phyloP scores from a whole-genome alignment of 2,113 vertebrate genomes.

The Raphicerus campestris region DNA sequence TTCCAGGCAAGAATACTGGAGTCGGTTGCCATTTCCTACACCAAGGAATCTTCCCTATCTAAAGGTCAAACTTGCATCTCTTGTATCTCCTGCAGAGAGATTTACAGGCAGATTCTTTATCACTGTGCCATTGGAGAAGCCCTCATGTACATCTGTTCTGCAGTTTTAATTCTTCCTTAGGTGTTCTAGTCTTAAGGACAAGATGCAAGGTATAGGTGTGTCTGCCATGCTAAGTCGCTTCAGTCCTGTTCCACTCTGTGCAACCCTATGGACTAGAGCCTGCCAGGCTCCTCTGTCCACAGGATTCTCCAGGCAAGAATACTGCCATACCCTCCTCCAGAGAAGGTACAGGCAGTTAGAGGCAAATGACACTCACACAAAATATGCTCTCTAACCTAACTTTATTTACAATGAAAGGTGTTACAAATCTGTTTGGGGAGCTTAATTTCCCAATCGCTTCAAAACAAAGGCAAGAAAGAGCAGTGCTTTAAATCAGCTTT shows the following conservation, averaged over 20 bases:
- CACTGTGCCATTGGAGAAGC: background rate
- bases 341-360: background rate
- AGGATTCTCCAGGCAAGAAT: background rate
- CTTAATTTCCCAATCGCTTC: background rate
- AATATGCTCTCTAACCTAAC: background rate
- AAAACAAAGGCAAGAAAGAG: background rate
- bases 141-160: background rate
- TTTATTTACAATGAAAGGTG: background rate
- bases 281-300: background rate
- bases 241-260: background rate
- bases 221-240: background rate
- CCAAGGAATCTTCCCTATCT: background rate
- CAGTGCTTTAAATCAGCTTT: background rate
- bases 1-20: background rate
- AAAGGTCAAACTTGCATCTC: background rate
- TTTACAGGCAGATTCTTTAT: background rate
- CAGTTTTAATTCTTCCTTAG: background rate
- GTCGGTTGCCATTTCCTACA: background rate
- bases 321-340: background rate
- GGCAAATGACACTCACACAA: too few species aligned
- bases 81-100: background rate
- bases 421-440: background rate
- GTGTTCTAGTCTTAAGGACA: background rate
- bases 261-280: background rate
- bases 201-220: background rate